phyloP scores from a whole-genome alignment of 2,113 vertebrate species.

The Etheostoma cragini region DNA sequence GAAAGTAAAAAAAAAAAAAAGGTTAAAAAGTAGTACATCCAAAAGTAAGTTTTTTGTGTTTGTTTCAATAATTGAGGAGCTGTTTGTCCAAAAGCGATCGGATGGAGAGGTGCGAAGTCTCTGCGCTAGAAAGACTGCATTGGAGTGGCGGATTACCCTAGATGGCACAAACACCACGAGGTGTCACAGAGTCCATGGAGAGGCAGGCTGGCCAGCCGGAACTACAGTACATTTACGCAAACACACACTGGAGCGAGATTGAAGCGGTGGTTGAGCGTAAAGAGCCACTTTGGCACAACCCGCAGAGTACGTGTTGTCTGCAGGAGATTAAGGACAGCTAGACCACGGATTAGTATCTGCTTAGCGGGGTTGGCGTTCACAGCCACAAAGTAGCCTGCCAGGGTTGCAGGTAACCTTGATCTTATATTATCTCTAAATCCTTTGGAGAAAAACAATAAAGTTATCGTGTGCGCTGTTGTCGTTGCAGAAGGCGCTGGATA shows the following conservation, averaged over 20 bases:
- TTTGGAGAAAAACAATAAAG: not conserved
- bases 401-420: slow-evolving; percentile 6
- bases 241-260: slow-evolving; percentile 3
- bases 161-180: slow-evolving; percentile 63
- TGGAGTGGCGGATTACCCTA: slow-evolving; percentile 48
- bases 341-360: slow-evolving; percentile 70
- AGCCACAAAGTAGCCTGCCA: slow-evolving; percentile 66
- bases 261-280: slow-evolving; percentile 31
- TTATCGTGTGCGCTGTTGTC: not conserved
- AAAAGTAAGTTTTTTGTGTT: slow-evolving; percentile 8
- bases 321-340: slow-evolving; percentile 69
- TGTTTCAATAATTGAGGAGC: slow-evolving; percentile 2
- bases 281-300: slow-evolving; percentile 51
- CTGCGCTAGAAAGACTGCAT: slow-evolving; percentile 58
- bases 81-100: slow-evolving; percentile 13
- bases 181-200: slow-evolving; percentile 35
- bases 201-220: slow-evolving; percentile 28
- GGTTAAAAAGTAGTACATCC: slow-evolving; percentile 34
- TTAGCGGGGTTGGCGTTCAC: slow-evolving; percentile 62
- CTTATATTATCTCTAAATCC: not conserved
- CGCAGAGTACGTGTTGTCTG: slow-evolving; percentile 39
- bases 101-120: slow-evolving; percentile 35
- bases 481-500: not conserved
- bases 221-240: slow-evolving; percentile 22
- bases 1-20: not conserved